Evolutionary conservation across 2,888 invertebrate genomes (phyloP).

Genomic region (Euzophera pinguis): DNA sequence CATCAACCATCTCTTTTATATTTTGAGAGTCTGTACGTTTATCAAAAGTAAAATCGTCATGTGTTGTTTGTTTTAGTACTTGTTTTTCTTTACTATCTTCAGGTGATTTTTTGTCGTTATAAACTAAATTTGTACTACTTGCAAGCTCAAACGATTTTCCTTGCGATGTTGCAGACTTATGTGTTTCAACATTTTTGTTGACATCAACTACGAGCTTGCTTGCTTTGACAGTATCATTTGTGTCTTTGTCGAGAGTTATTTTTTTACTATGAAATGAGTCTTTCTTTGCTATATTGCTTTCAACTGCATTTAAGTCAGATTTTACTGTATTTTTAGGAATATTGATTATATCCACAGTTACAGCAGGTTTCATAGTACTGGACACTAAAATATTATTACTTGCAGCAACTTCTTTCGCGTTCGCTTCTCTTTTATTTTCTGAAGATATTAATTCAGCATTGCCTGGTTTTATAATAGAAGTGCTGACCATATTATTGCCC

Average conservation of each 20-base stretch:
- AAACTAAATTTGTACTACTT: no score
- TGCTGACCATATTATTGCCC: constrained; percentile 26
- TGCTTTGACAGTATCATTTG: not conserved
- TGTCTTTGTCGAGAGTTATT: not conserved
- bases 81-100: constrained; percentile 36
- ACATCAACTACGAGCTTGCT: not conserved
- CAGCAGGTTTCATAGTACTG: not conserved
- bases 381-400: not conserved
- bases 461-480: constrained; percentile 14
- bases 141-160: not conserved
- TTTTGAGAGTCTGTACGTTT: not conserved
- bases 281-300: not conserved
- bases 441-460: not conserved
- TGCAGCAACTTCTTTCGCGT: not conserved
- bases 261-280: not conserved
- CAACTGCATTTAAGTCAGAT: not conserved
- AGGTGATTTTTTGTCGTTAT: no score
- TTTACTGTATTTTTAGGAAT: not conserved
- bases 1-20: not conserved
- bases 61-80: constrained; percentile 37
- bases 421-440: not conserved
- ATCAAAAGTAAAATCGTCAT: not conserved
- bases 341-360: not conserved
- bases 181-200: constrained; percentile 4
- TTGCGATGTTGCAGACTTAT: not conserved